Evolutionary conservation across 2,797 vertebrate genomes (phyloP), one percentile per base, ranked within the genome.

Genomic region (Rhynchonycteris naso): DNA sequence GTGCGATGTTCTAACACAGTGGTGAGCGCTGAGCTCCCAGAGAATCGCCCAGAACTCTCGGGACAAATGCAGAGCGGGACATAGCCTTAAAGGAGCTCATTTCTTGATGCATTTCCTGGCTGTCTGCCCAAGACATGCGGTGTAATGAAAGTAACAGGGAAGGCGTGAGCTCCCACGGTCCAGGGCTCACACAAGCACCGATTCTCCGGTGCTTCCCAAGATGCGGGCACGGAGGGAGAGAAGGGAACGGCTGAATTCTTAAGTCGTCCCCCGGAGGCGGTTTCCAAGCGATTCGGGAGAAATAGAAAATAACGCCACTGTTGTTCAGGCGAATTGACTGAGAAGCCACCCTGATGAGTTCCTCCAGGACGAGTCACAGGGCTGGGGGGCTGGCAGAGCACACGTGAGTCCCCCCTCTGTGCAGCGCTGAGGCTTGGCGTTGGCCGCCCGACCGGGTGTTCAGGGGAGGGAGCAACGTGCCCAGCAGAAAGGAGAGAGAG

Each of bases 71-170:
- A 19, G 18, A 91, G 0, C 4, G 4, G 8, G 7, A 26, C 19
- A 7, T 9, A 10, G 11, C 79, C n/a, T 86, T 19, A 11, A 66
- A 22, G 1, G 0, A 80, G 11, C 65, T 38, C 22, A 52, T n/a
- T n/a, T 54, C 26, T 59, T 79, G 19, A 59, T 59, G 84, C 83
- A 50, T 54, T 83, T 56, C 24, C 33, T 69, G 35, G 15, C 6
- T 88, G 75, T 90, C 86, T 68, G 52, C 66, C 38, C 56, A 47
- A 26, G 61, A 95, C 95, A 59, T 22, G 4, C 56, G n/a, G 7
- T 7, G 47, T 68, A 78, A 33, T 1, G 24, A 19, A 66, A 92
- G 85, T 22, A 61, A 65, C n/a, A 30, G 12, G 24, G 22, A 66
- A 50, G 4, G 9, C 4, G 15, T 26, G 16, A 50, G 7, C 88